Evolutionary conservation across 2,797 vertebrate species (phyloP).

Genomic region (Chloroceryle inda): DNA sequence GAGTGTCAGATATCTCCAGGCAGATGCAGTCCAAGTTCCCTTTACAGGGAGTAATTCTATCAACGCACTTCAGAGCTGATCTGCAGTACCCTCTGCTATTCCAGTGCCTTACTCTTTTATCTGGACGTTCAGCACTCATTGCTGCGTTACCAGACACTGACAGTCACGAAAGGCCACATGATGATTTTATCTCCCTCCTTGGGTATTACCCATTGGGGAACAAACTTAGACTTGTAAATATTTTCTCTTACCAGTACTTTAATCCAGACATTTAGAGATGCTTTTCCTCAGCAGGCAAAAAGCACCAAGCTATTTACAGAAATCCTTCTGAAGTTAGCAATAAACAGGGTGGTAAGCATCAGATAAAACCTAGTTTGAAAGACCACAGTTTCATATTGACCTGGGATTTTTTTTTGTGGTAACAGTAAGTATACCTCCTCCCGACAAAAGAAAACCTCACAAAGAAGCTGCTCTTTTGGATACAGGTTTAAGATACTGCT

Average conservation of each 20-base stretch:
- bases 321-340: constrained; percentile 8
- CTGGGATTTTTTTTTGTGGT: not conserved
- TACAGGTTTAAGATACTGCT: not conserved
- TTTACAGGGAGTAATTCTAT: constrained; percentile 62
- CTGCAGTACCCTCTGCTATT: not conserved
- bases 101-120: constrained; percentile 32
- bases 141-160: constrained; percentile 61
- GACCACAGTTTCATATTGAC: not conserved
- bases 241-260: constrained; percentile 8
- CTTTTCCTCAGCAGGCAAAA: not conserved
- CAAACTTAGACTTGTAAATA: constrained; percentile 58
- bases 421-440: not conserved
- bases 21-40: not conserved
- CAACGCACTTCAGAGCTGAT: not conserved
- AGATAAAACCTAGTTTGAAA: constrained; percentile 8
- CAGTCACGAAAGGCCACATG: constrained; percentile 40
- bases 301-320: constrained; percentile 15
- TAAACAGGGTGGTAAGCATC: not conserved
- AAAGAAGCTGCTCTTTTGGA: not conserved
- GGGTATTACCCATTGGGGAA: constrained; percentile 28
- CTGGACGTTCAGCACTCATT: constrained; percentile 2
- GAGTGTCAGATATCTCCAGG: constrained; percentile 48
- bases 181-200: constrained; percentile 56
- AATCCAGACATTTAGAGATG: constrained; percentile 4
- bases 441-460: not conserved